Percentiles rank a stretch among this genome's conserved stretches.
Conservation (phyloP, 2,113 vertebrate species). For the Grallaria varia region DNA sequence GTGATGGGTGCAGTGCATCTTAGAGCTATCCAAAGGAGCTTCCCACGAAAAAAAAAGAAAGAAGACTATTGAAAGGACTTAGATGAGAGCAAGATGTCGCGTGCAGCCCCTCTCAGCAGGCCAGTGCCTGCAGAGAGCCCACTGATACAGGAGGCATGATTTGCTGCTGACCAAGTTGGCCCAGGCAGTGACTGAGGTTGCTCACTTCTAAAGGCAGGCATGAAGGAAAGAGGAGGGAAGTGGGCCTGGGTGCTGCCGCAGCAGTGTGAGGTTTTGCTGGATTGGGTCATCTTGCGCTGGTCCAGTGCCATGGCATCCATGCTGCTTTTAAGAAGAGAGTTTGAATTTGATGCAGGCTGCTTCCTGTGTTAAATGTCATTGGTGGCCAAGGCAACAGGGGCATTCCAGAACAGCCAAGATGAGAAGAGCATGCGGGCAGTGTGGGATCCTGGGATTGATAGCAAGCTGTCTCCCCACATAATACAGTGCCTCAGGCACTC, state of each 20-base stretch:
- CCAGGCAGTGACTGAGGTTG: neutral
- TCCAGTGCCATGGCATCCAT: neutral
- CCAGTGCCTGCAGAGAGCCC: neutral
- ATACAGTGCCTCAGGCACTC: neutral
- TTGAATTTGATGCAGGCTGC: neutral
- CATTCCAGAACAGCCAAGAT: neutral
- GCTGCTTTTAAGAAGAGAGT: neutral
- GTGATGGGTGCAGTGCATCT: neutral
- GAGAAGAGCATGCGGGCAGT: neutral
- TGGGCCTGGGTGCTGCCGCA: neutral
- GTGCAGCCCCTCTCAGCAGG: fast-evolving
- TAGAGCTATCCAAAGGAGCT: neutral
- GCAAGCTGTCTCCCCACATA: neutral
- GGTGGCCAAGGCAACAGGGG: neutral
- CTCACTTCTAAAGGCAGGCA: neutral
- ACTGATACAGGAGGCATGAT: neutral
- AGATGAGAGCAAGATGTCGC: neutral
- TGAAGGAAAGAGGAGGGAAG: fast-evolving
- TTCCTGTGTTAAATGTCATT: neutral
- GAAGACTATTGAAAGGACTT: neutral
- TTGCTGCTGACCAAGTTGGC: neutral
- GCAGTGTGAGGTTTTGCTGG: neutral
- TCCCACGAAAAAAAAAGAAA: neutral
- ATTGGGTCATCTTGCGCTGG: neutral
- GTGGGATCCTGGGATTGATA: neutral